Percentiles rank a stretch among this genome's conserved stretches.
phyloP scores from a whole-genome alignment of 2,888 invertebrate species.

The Campaea margaritaria region DNA sequence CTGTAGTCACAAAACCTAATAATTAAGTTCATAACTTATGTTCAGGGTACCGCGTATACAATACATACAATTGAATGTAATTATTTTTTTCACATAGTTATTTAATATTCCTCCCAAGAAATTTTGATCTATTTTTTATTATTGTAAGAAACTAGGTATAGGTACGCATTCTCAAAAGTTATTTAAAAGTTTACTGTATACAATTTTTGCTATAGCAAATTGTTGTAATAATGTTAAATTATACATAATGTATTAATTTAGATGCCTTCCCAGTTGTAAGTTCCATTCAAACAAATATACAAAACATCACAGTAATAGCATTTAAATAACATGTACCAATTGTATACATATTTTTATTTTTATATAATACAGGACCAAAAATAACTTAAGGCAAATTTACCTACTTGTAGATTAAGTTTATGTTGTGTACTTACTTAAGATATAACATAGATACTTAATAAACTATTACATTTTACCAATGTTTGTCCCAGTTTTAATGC shows the following conservation, averaged over 20 bases:
- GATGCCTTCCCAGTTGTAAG: no score
- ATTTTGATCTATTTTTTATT: no score
- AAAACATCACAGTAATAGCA: neutral
- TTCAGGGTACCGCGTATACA: neutral
- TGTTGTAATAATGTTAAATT: no score
- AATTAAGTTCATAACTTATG: neutral
- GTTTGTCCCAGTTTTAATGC: neutral
- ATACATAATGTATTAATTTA: no score
- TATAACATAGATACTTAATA: no score
- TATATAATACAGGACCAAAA: slow-evolving; percentile 7
- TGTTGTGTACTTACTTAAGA: neutral
- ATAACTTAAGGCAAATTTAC: slow-evolving; percentile 6
- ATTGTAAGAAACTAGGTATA: no score
- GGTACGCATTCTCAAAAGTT: no score
- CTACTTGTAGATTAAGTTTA: neutral
- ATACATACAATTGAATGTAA: neutral
- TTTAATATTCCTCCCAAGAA: no score
- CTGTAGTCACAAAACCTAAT: neutral
- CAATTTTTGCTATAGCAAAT: no score
- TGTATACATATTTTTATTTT: neutral
- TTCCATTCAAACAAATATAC: neutral
- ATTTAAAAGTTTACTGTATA: no score
- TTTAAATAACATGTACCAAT: neutral
- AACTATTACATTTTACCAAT: neutral
- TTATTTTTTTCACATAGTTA: neutral